These are phyloP conservation scores for honey bee (Apis mellifera) DNA, from an alignment of 1,140 invertebrate species.

Conservation along the genomic window DNA sequence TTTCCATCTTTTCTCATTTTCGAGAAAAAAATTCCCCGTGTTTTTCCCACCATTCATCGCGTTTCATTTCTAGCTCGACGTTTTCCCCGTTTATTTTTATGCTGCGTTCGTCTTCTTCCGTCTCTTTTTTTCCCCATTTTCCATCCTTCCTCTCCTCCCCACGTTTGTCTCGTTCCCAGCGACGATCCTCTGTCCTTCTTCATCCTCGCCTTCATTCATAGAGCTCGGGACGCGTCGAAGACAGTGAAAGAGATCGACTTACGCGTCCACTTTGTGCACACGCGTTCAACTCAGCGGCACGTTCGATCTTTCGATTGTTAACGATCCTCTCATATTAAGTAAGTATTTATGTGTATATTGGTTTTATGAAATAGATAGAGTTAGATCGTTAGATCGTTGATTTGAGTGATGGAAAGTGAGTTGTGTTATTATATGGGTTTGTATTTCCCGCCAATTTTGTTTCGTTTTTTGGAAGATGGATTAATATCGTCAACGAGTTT, in stretches of 20 bases:
- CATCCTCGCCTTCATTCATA: conserved; percentile 29
- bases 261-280: neutral
- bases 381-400: too few relatives aligned
- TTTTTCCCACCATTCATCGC: neutral
- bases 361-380: too few relatives aligned
- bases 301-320: conserved; percentile 21
- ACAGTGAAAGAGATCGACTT: neutral
- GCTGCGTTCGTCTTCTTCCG: neutral
- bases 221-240: neutral
- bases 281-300: neutral
- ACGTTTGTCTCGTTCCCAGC: neutral
- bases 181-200: neutral
- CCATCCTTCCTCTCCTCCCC: neutral
- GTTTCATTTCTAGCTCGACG: neutral
- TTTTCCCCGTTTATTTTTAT: neutral
- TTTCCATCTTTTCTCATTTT: too few relatives aligned
- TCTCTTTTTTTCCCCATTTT: neutral
- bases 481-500: too few relatives aligned
- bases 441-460: too few relatives aligned
- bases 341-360: too few relatives aligned
- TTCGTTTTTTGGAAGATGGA: too few relatives aligned
- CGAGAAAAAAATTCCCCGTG: too few relatives aligned
- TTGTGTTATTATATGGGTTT: too few relatives aligned
- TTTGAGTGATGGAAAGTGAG: too few relatives aligned
- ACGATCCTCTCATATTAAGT: neutral